Percentiles rank a stretch among this genome's conserved stretches.
Evolutionary conservation across 1,140 invertebrate species (phyloP).

Genomic region (Chelonus insularis): DNA sequence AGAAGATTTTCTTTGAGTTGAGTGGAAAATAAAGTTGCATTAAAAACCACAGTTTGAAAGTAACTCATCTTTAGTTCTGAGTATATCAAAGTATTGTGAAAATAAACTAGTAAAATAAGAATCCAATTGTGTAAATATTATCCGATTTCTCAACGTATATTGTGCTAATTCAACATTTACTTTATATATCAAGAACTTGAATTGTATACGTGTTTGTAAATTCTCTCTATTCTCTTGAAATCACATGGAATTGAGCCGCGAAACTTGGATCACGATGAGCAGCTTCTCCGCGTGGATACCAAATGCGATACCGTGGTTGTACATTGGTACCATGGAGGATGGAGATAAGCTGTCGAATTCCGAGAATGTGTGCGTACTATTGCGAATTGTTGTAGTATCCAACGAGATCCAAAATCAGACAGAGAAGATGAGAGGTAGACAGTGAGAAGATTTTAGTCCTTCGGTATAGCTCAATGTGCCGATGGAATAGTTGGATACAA

Average conservation of each 20-base stretch:
- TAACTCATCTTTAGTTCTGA: constrained; percentile 6
- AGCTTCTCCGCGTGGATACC: constrained; percentile 20
- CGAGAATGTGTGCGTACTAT: constrained; percentile 7
- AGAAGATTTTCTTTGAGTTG: constrained; percentile 3
- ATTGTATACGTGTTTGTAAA: constrained; percentile 3
- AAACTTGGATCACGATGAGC: constrained; percentile 3
- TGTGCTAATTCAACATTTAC: background rate
- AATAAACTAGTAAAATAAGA: background rate
- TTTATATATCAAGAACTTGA: background rate
- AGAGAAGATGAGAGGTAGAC: background rate
- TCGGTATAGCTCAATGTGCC: constrained; percentile 6
- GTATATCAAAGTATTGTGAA: background rate
- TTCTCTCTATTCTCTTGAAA: background rate
- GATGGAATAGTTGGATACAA: constrained; percentile 19
- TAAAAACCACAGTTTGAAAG: constrained; percentile 12
- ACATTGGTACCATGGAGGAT: background rate
- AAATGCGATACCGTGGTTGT: background rate
- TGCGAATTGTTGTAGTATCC: background rate
- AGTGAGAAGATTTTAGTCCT: constrained; percentile 11
- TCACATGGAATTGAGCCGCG: background rate
- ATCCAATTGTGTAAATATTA: background rate
- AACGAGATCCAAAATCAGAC: background rate
- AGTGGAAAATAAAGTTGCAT: background rate
- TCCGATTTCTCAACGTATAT: background rate
- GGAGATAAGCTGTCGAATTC: constrained; percentile 4